Evolutionary conservation across 2,888 invertebrate species (phyloP), one percentile per base, ranked within the genome.

Genomic region (Pterobdella sp.): DNA sequence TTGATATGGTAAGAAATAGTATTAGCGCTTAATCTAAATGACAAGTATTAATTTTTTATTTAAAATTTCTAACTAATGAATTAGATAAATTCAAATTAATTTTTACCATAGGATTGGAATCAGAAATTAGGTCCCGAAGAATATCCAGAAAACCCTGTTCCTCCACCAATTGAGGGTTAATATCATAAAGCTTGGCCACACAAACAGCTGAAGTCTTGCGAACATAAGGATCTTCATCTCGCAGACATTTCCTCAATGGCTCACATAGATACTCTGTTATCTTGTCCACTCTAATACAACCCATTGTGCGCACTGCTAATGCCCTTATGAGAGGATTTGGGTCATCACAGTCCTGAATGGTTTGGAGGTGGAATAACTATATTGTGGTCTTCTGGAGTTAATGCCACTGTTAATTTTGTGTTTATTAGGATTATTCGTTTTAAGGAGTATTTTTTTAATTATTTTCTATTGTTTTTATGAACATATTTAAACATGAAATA

Each of bases 121-220:
- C 98, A 68, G 96, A 96, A 56, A 99, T 86, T 72, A 99, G 86
- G 84, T 99, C 98, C 83, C 94, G 94, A 34, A 98, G 85, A 80
- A 96, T 93, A 83, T 98, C 97, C 77, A 98, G 86, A 84, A 98
- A 98, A 37, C 96, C 97, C 87, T 98, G 91, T 79, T 91, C 91
- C 80, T 89, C 88, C 36, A 89, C 89, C 72, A 89, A 82, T 76
- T 86, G 86, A 60, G 90, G 88, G 81, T 90, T 90, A 82, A 99
- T 99, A 82, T 98, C 98, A 83, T 98, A 95, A 75, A 98, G 87
- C 84, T 98, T 98, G 35, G 98, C 98, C 3, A 99, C 98, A 84
- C 97, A 98, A n/a, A 98, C 97, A 0, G 98, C 98, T 0, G 98
- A 97, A 0, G 98, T 98, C 87, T 98, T 98, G 78, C 98, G 88